Evolutionary conservation across 2,888 invertebrate species (phyloP).

Genomic region (Acronicta aceris): DNA sequence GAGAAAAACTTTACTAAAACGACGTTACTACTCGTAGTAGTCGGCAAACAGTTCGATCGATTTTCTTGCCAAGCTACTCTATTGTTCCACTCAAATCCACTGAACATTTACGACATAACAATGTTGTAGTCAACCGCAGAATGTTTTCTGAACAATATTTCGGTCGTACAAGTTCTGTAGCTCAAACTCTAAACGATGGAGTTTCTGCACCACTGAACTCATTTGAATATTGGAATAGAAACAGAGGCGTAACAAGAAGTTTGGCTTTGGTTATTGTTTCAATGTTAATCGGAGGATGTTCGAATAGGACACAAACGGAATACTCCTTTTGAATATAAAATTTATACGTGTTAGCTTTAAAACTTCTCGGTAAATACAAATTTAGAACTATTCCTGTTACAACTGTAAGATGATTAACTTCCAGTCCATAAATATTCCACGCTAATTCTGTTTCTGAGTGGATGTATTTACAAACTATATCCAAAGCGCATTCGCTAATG

Average conservation of each 20-base stretch:
- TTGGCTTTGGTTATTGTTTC: slow-evolving; percentile 72
- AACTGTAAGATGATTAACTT: slow-evolving; percentile 73
- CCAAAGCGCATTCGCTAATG: slow-evolving; percentile 39
- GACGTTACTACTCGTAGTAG: too few species aligned
- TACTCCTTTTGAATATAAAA: slow-evolving; percentile 55
- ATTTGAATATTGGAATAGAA: slow-evolving; percentile 80
- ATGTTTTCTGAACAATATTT: slow-evolving; percentile 44
- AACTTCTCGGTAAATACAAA: slow-evolving; percentile 71
- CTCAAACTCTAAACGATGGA: slow-evolving; percentile 62
- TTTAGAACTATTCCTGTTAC: slow-evolving; percentile 67
- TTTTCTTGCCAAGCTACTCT: slow-evolving; percentile 3
- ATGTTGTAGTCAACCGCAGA: slow-evolving; percentile 34
- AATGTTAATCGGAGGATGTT: slow-evolving; percentile 75
- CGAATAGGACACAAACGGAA: slow-evolving; percentile 69
- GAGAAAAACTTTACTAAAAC: too few species aligned
- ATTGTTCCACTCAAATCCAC: slow-evolving; percentile 20
- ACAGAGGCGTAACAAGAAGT: slow-evolving; percentile 64
- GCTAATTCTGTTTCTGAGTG: slow-evolving; percentile 56
- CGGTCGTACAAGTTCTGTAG: slow-evolving; percentile 44
- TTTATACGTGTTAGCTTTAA: slow-evolving; percentile 58
- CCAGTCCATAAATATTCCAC: slow-evolving; percentile 68
- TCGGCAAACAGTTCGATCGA: slow-evolving; percentile 4
- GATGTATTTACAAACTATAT: slow-evolving; percentile 41
- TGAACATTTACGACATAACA: slow-evolving; percentile 33
- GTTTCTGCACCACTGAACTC: slow-evolving; percentile 72